Base-by-base conservation (phyloP, 1,140 invertebrate genomes). In the Cryptotermes secundus region DNA sequence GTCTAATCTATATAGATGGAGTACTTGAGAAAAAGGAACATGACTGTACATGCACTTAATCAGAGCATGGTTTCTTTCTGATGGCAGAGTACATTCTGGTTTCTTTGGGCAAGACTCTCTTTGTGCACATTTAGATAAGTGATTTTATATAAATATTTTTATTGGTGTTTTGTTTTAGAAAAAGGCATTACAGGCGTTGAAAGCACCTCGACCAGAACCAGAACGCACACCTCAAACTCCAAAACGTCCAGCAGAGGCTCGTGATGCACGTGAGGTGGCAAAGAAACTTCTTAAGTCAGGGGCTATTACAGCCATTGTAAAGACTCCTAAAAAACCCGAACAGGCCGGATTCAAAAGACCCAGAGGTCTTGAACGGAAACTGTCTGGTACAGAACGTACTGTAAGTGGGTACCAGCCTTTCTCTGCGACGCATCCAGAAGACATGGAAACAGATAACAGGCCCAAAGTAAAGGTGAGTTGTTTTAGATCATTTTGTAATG, bases 271-370 rank as follows among this genome's bases (percentile, higher is more conserved):
- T 83, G 97, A 99, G 92, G 96, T 98, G 72, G 97, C 97, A 0
- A 96, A 97, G 85, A 99, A 99, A 89, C 90, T 99, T 24, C 94
- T 99, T 1, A 98, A 98, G 89, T 97, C 97, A 86, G 98, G 98
- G 34, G 97, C 97, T 38, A 97, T 98, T 88, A 93, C 94, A 82
- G 95, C 96, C 22, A 95, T 95, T 84, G 93, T 95, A 80, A 96
- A 96, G 88, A 94, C 94, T 80, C 93, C 93, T 38, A 94, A 94
- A 87, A 90, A 92, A 80, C 94, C 96, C 22, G 96, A 98, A 88
- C 96, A 97, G 87, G 94, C 94, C 87, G 94, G 94, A 4, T 97
- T 97, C 87, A 97, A 97, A 88, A 89, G 95, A 65, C 95, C 96
- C 1, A 92, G 95, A 86, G 94, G 92, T 88, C 89, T 96, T 82